phyloP scores from a whole-genome alignment of 64 coral and sea anemone species.

The Porites australiensis region DNA sequence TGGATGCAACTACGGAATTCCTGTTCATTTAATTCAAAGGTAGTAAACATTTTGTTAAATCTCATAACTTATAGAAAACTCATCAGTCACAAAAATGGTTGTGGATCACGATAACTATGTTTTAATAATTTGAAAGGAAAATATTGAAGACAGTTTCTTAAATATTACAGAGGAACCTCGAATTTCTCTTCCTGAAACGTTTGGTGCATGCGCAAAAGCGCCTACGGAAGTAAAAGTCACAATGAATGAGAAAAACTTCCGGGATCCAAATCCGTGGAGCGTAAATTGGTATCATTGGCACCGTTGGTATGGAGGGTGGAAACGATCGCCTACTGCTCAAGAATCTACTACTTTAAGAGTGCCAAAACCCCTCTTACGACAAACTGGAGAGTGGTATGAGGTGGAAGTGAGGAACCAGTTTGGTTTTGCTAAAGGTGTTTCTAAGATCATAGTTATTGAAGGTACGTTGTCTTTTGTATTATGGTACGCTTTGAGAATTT shows the following conservation, averaged over 20 bases:
- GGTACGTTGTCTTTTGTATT: background rate
- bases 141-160: no score
- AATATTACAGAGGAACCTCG: slow-evolving; percentile 39
- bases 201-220: slow-evolving; percentile 32
- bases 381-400: slow-evolving; percentile 35
- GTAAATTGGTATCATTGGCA: background rate
- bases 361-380: background rate
- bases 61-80: no score
- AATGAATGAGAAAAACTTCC: background rate
- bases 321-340: background rate
- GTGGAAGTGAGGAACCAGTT: slow-evolving; percentile 53
- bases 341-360: slow-evolving; percentile 3
- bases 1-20: no score
- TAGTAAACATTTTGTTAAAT: no score
- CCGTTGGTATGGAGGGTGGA: background rate
- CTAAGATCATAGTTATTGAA: slow-evolving; percentile 37
- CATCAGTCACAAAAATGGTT: no score
- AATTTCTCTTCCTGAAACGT: slow-evolving; percentile 41
- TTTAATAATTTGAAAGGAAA: no score
- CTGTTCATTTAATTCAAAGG: no score
- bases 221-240: slow-evolving; percentile 34
- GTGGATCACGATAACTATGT: no score
- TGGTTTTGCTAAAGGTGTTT: slow-evolving; percentile 28
- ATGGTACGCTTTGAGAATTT: no score
- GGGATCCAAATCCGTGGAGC: slow-evolving; percentile 21